phyloP scores from a whole-genome alignment of 2,113 vertebrate species.

The Micronycteris hirsuta region DNA sequence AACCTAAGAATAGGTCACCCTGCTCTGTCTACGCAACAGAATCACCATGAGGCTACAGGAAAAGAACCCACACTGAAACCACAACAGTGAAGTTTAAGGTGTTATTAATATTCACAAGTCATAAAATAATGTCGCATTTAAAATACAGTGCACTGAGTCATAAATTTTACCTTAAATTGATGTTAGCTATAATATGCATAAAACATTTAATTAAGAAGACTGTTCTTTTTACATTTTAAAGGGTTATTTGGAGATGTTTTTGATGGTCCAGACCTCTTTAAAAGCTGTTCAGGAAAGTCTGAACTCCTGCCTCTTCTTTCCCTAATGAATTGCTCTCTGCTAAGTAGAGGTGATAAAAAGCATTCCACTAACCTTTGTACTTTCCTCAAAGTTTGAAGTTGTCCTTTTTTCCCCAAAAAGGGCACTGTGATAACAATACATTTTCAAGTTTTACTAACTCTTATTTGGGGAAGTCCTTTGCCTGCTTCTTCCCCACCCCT shows the following conservation, averaged over 20 bases:
- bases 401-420: neutral
- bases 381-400: neutral
- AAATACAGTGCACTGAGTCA: conserved; percentile 30
- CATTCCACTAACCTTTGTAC: neutral
- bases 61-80: neutral
- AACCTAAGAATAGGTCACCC: neutral
- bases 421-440: neutral
- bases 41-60: neutral
- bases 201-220: conserved; percentile 59
- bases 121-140: conserved; percentile 2
- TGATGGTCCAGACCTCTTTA: neutral
- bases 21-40: neutral
- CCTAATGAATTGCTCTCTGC: neutral
- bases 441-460: neutral
- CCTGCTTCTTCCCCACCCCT: neutral
- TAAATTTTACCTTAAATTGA: conserved; percentile 55
- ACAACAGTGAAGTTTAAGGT: neutral
- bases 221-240: conserved; percentile 44
- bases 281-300: neutral
- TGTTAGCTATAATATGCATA: conserved; percentile 29
- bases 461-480: neutral
- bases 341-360: neutral
- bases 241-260: conserved; percentile 38
- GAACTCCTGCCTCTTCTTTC: neutral
- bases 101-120: conserved; percentile 17